Conservation (phyloP, 2,888 invertebrate genomes). For the Venustoraphidia nigricollis region DNA sequence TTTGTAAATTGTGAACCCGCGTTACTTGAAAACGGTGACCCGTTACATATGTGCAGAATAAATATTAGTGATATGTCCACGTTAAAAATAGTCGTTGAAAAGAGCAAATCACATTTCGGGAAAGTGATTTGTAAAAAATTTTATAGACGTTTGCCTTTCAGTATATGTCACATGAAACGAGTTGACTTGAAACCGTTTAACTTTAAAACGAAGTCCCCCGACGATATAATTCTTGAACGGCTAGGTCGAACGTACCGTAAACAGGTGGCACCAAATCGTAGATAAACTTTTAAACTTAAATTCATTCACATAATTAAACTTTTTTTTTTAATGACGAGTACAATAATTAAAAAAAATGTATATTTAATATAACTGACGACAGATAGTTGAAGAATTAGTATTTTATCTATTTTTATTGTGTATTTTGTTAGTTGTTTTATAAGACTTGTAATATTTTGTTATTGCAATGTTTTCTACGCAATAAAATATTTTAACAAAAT, state of each 20-base stretch:
- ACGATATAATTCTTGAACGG: constrained; percentile 33
- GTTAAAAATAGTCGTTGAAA: constrained; percentile 13
- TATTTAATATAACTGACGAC: too few relatives aligned
- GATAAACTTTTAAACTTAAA: too few relatives aligned
- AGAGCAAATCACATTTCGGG: constrained; percentile 31
- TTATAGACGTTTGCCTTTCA: constrained; percentile 11
- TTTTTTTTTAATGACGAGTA: too few relatives aligned
- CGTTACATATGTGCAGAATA: constrained; percentile 16
- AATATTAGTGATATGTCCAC: constrained; percentile 17
- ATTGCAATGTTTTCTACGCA: too few relatives aligned
- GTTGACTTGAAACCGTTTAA: constrained; percentile 27
- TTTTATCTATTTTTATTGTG: too few relatives aligned
- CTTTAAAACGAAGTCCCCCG: constrained; percentile 44
- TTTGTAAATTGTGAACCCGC: constrained; percentile 24
- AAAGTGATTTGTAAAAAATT: constrained; percentile 29
- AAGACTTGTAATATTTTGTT: too few relatives aligned
- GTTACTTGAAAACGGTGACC: constrained; percentile 22
- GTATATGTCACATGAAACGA: too few relatives aligned
- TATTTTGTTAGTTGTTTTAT: too few relatives aligned
- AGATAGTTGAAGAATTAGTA: too few relatives aligned
- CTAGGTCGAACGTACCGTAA: constrained; percentile 16
- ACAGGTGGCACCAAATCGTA: too few relatives aligned
- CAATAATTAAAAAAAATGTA: too few relatives aligned
- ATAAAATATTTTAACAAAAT: constrained; percentile 1
- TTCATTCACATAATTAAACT: too few relatives aligned